Percentiles rank a stretch among this genome's conserved stretches.
Evolutionary conservation across 2,888 invertebrate genomes (phyloP).

Genomic region (Drosophila atripex): DNA sequence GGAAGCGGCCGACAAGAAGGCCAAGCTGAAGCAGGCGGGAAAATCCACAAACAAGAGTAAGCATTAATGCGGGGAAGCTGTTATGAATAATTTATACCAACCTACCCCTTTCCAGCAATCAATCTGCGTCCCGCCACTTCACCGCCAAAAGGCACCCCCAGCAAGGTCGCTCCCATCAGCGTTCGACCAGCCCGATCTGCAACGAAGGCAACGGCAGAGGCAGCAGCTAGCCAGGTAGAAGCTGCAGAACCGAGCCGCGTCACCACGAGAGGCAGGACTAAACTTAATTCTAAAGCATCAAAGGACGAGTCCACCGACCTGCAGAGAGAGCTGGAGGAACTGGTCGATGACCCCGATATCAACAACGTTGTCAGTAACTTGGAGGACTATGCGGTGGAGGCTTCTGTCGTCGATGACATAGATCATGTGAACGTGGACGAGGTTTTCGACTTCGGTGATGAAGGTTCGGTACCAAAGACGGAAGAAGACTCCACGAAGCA

Average conservation of each 20-base stretch:
- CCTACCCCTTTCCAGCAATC: slow-evolving; percentile 39
- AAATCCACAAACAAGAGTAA: slow-evolving; percentile 44
- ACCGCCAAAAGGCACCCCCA: slow-evolving; percentile 31
- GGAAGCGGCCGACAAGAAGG: slow-evolving; percentile 3
- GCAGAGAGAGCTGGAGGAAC: slow-evolving; percentile 47
- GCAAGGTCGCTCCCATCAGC: slow-evolving; percentile 18
- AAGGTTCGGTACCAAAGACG: slow-evolving; percentile 1
- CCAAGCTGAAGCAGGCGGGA: slow-evolving; percentile 20
- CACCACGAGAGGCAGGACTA: slow-evolving; percentile 12
- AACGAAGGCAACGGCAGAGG: neutral
- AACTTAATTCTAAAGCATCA: neutral
- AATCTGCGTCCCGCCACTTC: slow-evolving; percentile 62
- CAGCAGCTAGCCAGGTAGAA: neutral
- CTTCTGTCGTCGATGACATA: slow-evolving; percentile 13
- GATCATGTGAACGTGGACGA: slow-evolving; percentile 28
- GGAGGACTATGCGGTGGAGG: slow-evolving; percentile 18
- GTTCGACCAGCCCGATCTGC: slow-evolving; percentile 30
- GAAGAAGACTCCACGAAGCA: slow-evolving; percentile 27
- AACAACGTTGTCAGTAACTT: slow-evolving; percentile 6
- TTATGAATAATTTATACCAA: neutral
- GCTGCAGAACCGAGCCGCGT: neutral
- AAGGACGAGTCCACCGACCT: slow-evolving; percentile 16
- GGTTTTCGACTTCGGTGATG: slow-evolving; percentile 66
- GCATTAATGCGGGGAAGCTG: neutral
- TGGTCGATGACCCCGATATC: slow-evolving; percentile 56